Evolutionary conservation across 2,888 invertebrate genomes (phyloP), one percentile per base, ranked within the genome.

Genomic region (Myathropa florea): DNA sequence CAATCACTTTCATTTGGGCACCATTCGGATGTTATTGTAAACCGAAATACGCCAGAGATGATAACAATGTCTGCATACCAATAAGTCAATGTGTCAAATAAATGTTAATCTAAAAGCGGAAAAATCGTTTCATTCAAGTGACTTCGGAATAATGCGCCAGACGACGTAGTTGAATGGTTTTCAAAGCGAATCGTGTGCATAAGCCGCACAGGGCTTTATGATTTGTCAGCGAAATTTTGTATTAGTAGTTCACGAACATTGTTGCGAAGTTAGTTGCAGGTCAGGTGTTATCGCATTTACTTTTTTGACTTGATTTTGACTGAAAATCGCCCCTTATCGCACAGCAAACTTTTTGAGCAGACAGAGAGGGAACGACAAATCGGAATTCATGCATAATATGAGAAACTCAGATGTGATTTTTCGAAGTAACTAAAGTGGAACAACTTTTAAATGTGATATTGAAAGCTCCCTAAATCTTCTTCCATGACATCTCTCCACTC

Each of bases 11-110:
- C n/a, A 64, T 80, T n/a, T 4, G 21, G 28, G 23, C 73, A 0
- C 83, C 83, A 55, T 80, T 12, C 23, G 83, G 83, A 61, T 83
- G 83, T 21, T 83, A 79, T 23, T 83, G 83, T 60, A 14, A 61
- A n/a, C 79, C 71, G 4, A 53, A 55, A 39, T 57, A 70, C 64
- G 79, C 71, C 14, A 28, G 79, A 30, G 33, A 79, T 71, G 30
- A 3, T 18, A 39, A 64, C 7, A 59, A 60, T 26, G 39, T 12
- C 23, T 79, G 78, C 55, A 18, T 63, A 55, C 70, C 71, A 30
- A 64, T 71, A 36, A 59, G n/a, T 36, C 24, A 71, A 12, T 71
- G 78, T 36, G 23, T 30, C 4, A 57, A 57, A 57, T 57, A 57
- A 57, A 57, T 46, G 9, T 46, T 18, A 39, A 18, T 18, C 7